Evolutionary conservation across 2,113 vertebrate genomes (phyloP), one percentile per base, ranked within the genome.

Genomic region (Lepisosteus oculatus): DNA sequence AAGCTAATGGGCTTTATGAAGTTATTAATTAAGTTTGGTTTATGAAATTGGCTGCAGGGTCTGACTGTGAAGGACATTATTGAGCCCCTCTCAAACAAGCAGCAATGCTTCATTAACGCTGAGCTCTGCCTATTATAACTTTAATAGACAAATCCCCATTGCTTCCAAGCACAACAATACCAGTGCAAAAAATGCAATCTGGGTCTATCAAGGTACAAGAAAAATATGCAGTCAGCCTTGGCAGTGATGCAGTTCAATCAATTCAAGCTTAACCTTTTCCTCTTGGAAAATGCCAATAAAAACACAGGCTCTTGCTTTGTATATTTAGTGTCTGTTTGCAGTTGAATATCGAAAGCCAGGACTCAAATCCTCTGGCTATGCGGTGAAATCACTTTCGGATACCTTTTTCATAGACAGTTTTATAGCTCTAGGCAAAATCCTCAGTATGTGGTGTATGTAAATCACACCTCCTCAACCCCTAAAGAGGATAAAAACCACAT

Each of bases 1-100:
- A 86, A 79, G 47, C 68, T 81, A 86, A 85, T 82, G 76, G 76
- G 81, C 81, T 70, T 82, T 84, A 80, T 66, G 72, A 77, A 72
- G 45, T 74, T 77, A 83, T 78, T 82, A 83, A 85, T 80, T 85
- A 81, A 76, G 68, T 76, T 57, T 79, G 77, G 66, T 83, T 86
- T 85, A 71, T 68, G 77, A 83, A 86, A 81, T 65, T 75, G 72
- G 74, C 77, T 83, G 78, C 67, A 77, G 76, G 78, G 75, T 78
- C 79, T 83, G 84, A 67, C 51, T 71, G 63, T 14, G 69, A 77
- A 86, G 81, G 84, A 79, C 45, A 68, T 9, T 70, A 80, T 71
- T 76, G 68, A 77, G 77, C 74, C 74, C 63, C 69, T 80, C 62
- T 78, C 63, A 15, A 70, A 72, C 17, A 55, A 43, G 69, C 12